These are phyloP conservation scores for Drosophila pandora DNA, from an alignment of 1,140 invertebrate genomes.

Conservation along the genomic window DNA sequence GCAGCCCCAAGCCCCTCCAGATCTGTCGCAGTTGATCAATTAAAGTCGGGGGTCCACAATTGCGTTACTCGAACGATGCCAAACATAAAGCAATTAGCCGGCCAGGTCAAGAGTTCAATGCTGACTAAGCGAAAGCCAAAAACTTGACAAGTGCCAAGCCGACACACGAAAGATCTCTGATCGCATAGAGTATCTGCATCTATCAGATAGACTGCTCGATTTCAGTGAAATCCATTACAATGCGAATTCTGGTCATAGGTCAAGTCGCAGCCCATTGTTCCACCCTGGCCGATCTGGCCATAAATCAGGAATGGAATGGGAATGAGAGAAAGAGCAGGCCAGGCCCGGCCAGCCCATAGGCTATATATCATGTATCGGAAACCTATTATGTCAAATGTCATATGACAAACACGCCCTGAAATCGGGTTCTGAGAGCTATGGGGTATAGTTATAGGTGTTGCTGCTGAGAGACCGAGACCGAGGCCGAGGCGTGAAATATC, in stretches of 20 bases:
- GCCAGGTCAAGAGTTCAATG: conserved; percentile 73
- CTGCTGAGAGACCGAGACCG: conserved; percentile 14
- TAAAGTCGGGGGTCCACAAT: conserved; percentile 57
- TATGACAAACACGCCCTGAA: conserved; percentile 56
- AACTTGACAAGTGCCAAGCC: conserved; percentile 10
- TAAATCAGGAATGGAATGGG: conserved; percentile 36
- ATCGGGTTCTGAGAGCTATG: conserved; percentile 11
- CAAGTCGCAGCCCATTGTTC: conserved; percentile 38
- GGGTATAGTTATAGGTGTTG: not conserved
- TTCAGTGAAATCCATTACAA: conserved; percentile 42
- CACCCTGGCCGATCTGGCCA: conserved; percentile 33
- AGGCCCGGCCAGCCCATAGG: not conserved
- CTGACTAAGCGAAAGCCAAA: conserved; percentile 39
- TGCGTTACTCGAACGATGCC: conserved; percentile 53
- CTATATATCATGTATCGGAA: conserved; percentile 40
- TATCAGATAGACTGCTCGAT: conserved; percentile 6
- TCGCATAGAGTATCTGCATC: not conserved
- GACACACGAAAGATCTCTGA: conserved; percentile 10
- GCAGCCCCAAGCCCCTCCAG: conserved; percentile 20
- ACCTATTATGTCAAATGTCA: conserved; percentile 64
- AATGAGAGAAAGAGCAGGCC: not conserved
- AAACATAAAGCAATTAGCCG: conserved; percentile 69
- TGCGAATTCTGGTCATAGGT: conserved; percentile 52
- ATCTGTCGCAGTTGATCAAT: conserved; percentile 74
- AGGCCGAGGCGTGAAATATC: conserved; percentile 74